Base-by-base conservation (phyloP, 2,888 invertebrate species). In the Nezara viridula region DNA sequence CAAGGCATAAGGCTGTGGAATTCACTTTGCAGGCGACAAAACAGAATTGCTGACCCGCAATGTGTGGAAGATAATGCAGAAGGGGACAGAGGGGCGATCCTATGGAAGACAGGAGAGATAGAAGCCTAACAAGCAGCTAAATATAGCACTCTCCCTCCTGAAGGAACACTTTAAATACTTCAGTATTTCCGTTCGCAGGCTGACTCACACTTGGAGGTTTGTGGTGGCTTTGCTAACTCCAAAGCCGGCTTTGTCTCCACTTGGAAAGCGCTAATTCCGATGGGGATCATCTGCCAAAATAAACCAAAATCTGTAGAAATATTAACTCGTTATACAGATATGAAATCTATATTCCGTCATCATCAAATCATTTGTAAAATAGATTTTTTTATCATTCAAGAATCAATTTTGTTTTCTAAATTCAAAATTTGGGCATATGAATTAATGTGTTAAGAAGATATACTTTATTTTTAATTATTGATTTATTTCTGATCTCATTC, bases 131-230 rank as follows among this genome's bases (percentile, higher is more conserved):
- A 81, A 81, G 81, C n/a, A 14, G n/a, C 81, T 81, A 81, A 81
- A 81, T 81, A 81, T 81, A 81, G 81, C 21, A 24, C 5, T 40
- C 81, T 81, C 44, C 44, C 81, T 81, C 44, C 7, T 37, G 32
- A 73, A 73, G 66, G 66, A 73, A 73, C 81, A 81, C 81, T 81
- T 81, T 81, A 81, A 81, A 81, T 81, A 81, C 81, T 81, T 81
- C 81, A 81, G 81, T 81, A 81, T 81, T 81, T 81, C 81, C 81
- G 81, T 81, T 81, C 81, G 81, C 12, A 7, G 81, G n/a, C 81
- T 81, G 81, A 81, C 81, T 81, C 81, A 81, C 81, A 9, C 32
- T 21, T 6, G 32, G 32, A 32, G 66, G 66, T 37, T 32, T 32
- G 32, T 73, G 32, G 66, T 73, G 66, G 66, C 66, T 73, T 73